A percentile compares a stretch with the other conserved stretches of the same genome.
Conservation (phyloP, 2,113 vertebrate species). For the Galemys pyrenaicus region DNA sequence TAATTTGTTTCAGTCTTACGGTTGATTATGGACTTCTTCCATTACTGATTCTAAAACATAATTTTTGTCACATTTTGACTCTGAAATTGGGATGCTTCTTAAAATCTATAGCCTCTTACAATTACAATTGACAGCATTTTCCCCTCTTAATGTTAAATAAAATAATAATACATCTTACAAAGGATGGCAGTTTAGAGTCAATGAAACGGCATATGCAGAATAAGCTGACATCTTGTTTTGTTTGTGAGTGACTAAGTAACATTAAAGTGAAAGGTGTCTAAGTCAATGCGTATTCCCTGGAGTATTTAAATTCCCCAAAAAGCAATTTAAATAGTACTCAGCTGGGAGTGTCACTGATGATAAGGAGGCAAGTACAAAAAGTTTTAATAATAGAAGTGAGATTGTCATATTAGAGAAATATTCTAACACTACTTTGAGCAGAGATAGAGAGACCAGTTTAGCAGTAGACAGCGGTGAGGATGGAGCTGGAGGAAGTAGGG, state of each 20-base stretch:
- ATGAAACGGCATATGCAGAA: background rate
- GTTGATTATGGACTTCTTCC: conserved; percentile 33
- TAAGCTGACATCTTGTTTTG: background rate
- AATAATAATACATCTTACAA: background rate
- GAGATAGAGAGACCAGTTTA: background rate
- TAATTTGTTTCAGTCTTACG: conserved; percentile 24
- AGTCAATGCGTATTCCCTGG: background rate
- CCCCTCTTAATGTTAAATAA: background rate
- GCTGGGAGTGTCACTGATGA: background rate
- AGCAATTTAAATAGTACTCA: background rate
- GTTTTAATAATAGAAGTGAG: background rate
- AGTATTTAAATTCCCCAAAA: background rate
- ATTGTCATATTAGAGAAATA: background rate
- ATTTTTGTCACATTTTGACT: background rate
- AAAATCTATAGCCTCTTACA: background rate
- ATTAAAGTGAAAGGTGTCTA: background rate
- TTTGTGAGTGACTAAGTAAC: background rate
- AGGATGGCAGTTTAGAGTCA: background rate
- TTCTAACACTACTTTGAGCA: accelerated
- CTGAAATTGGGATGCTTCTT: background rate
- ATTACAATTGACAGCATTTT: background rate
- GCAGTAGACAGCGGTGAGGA: accelerated
- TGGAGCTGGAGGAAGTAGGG: accelerated
- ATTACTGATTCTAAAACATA: background rate
- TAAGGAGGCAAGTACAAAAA: background rate